Conservation (phyloP, 1,140 invertebrate species). For the Dinoponera quadriceps region DNA sequence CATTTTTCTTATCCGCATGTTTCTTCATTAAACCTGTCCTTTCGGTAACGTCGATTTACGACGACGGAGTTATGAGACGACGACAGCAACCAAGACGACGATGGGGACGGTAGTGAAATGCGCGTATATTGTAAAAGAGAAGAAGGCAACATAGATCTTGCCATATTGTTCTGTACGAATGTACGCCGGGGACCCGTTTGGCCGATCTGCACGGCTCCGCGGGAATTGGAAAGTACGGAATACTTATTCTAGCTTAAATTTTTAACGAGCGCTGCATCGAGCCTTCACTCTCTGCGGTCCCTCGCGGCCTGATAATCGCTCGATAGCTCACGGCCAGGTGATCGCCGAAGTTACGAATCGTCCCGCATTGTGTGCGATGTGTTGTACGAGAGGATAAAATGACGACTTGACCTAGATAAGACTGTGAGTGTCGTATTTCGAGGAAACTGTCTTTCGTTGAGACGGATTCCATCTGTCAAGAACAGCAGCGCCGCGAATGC, state of each 20-base stretch:
- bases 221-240: conserved; percentile 26
- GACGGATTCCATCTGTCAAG: not conserved
- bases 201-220: not conserved
- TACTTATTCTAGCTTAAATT: conserved; percentile 42
- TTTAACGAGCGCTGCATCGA: conserved; percentile 32
- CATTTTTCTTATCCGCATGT: not conserved
- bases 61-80: not conserved
- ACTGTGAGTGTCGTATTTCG: not conserved
- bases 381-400: not conserved
- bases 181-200: conserved; percentile 9
- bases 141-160: not conserved
- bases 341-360: not conserved
- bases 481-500: not conserved
- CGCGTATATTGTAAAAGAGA: not conserved
- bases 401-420: not conserved
- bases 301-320: conserved; percentile 9
- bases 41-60: conserved; percentile 29
- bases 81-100: not conserved
- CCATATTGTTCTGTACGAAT: conserved; percentile 16
- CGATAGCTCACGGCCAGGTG: not conserved
- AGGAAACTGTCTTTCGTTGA: not conserved
- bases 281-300: not conserved
- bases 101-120: not conserved
- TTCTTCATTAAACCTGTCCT: conserved; percentile 6
- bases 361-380: not conserved